These are phyloP conservation scores for Sphenodon punctatus DNA, from an alignment of 2,797 vertebrate genomes.

Conservation along the genomic window DNA sequence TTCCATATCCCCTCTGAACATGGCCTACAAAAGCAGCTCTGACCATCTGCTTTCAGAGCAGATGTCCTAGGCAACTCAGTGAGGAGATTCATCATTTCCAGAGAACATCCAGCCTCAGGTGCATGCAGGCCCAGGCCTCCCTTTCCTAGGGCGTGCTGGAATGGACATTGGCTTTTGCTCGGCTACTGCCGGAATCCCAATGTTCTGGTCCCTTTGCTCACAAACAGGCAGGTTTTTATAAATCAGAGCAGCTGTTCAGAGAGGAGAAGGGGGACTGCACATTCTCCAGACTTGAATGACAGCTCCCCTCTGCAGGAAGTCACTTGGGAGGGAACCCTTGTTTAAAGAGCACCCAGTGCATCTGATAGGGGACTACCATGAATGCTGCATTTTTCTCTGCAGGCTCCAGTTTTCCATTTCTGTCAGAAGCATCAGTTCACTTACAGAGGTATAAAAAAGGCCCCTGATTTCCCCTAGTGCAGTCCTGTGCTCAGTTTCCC, in stretches of 20 bases:
- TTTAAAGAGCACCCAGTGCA: constrained; percentile 8
- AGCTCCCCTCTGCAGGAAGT: constrained; percentile 21
- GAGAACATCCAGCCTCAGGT: too few relatives aligned
- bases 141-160: too few relatives aligned
- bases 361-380: not conserved
- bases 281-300: constrained; percentile 22
- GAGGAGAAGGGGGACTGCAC: constrained; percentile 7
- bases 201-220: too few relatives aligned
- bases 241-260: constrained; percentile 42
- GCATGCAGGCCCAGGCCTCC: too few relatives aligned
- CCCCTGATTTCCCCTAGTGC: not conserved
- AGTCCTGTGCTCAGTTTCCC: not conserved
- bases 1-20: too few relatives aligned
- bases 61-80: too few relatives aligned
- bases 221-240: constrained; percentile 57
- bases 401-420: not conserved
- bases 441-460: not conserved
- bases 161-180: too few relatives aligned
- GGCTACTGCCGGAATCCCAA: too few relatives aligned
- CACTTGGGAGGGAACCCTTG: constrained; percentile 21
- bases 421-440: not conserved
- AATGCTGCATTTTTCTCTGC: not conserved
- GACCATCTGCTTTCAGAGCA: too few relatives aligned
- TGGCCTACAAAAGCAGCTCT: too few relatives aligned
- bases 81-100: too few relatives aligned